A percentile compares a stretch with the other conserved stretches of the same genome.
phyloP scores from a whole-genome alignment of 2,113 vertebrate species.

The Petaurus breviceps region DNA sequence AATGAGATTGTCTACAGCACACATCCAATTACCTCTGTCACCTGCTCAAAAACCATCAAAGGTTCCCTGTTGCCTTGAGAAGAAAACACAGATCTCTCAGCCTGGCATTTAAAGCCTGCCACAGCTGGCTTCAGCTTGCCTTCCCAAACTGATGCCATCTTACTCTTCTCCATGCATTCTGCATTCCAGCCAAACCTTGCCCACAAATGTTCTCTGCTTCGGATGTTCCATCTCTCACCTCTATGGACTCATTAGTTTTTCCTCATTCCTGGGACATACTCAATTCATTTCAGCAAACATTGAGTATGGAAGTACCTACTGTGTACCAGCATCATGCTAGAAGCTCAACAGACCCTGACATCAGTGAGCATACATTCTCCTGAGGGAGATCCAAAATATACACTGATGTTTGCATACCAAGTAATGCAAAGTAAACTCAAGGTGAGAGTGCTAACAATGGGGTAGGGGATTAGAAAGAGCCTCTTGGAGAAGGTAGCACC shows the following conservation, averaged over 20 bases:
- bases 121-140: no score
- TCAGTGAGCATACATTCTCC: not conserved
- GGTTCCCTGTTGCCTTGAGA: not conserved
- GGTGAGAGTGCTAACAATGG: no score
- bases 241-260: not conserved
- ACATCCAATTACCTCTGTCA: not conserved
- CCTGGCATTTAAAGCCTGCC: not conserved
- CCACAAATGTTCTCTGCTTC: not conserved
- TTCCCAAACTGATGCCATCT: not conserved
- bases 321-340: no score
- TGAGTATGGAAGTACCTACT: no score
- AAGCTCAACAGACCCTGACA: no score
- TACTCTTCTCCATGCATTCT: not conserved
- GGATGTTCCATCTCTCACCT: not conserved
- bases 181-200: not conserved
- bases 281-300: not conserved
- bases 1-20: no score
- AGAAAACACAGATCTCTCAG: not conserved
- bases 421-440: not conserved
- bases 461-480: no score
- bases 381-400: not conserved
- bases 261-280: not conserved
- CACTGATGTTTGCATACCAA: not conserved
- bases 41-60: no score
- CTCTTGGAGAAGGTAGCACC: no score